Base-by-base conservation (phyloP, 2,113 vertebrate species). In the Hydrolagus affinis region DNA sequence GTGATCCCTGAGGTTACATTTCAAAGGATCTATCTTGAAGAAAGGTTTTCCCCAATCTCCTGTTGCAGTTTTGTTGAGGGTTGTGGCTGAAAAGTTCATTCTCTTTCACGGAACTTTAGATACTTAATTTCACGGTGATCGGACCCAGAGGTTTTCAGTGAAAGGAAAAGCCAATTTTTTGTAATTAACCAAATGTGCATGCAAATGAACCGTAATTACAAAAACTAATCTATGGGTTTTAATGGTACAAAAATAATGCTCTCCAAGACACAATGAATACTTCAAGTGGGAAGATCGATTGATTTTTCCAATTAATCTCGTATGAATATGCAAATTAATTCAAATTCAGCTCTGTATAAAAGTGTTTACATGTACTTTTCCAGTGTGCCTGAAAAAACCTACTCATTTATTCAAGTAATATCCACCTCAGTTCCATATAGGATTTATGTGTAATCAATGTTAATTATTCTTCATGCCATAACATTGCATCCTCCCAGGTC, bases 201-300 rank as follows among this genome's bases (percentile, higher is more conserved):
- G 62, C 66, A 83, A 83, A 83, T 32, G 17, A 66, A 68, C 60
- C 32, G 25, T 15, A 83, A 83, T 83, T 83, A 83, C 78, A 28
- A 62, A 17, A 9, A 83, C 66, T 59, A 83, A 83, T 83, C 25
- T 66, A 25, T 21, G 78, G 7, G 32, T 14, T 10, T 64, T 66
- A 10, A 68, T 83, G 66, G 78, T 25, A 66, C 32, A 83, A 68
- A 8, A 56, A 64, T 68, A 66, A 83, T 83, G 66, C 73, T 75
- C 8, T 44, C 19, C 32, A 75, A 75, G 73, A 56, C 73, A 75
- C 30, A 44, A 56, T 19, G 32, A 17, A 75, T 44, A 74, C 8
- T 75, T 32, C 56, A 30, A 75, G 56, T 44, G 73, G 32, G 73
- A 56, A 66, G 28, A 30, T 30, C 78, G 21, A 68, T 66, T 83